Evolutionary conservation across 2,888 invertebrate species (phyloP).

Genomic region (Drosophila limbata): DNA sequence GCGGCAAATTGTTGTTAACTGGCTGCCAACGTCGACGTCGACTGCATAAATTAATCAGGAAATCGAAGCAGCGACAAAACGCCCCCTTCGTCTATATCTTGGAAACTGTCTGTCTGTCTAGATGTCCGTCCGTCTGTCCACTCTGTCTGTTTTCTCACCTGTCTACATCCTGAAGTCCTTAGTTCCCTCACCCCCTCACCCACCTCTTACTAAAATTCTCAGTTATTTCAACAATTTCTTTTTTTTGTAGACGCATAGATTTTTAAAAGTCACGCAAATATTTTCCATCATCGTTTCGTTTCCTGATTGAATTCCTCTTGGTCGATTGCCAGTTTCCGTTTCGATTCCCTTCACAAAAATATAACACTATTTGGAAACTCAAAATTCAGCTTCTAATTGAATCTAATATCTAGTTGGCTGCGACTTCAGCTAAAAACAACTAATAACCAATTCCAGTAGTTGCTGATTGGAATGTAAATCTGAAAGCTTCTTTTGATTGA

Average conservation of each 20-base stretch:
- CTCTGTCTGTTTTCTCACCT: constrained; percentile 42
- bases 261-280: constrained; percentile 64
- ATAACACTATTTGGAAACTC: constrained; percentile 6
- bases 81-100: constrained; percentile 14
- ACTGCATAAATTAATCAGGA: constrained; percentile 81
- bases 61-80: constrained; percentile 66
- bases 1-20: constrained; percentile 81
- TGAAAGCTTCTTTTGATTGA: neutral
- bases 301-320: constrained; percentile 73
- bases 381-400: constrained; percentile 15
- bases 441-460: constrained; percentile 5
- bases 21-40: constrained; percentile 53
- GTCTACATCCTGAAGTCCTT: constrained; percentile 49
- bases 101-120: constrained; percentile 1
- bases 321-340: constrained; percentile 58
- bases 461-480: neutral
- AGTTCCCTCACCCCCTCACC: constrained; percentile 2
- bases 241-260: constrained; percentile 51
- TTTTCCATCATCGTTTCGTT: constrained; percentile 74
- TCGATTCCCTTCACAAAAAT: constrained; percentile 6
- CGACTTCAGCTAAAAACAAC: neutral
- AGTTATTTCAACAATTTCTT: constrained; percentile 59
- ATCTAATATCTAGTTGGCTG: constrained; percentile 12
- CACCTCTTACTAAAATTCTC: neutral
- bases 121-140: neutral